Percentiles rank a stretch among this genome's conserved stretches.
Conservation (phyloP, 2,888 invertebrate species). For the Lasioglossum pauxillum region DNA sequence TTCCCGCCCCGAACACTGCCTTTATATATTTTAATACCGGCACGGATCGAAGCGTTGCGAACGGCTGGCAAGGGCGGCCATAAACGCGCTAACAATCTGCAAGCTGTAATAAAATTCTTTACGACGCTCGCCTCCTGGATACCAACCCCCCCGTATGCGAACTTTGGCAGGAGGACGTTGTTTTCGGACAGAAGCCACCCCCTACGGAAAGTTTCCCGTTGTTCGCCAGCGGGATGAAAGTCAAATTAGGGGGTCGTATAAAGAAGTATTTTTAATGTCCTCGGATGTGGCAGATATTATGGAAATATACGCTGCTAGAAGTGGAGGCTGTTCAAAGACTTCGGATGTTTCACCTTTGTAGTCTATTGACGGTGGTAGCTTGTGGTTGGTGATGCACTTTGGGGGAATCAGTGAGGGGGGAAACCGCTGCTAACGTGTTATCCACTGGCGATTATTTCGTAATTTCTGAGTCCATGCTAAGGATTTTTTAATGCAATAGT, state of each 20-base stretch:
- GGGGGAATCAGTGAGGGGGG: background rate
- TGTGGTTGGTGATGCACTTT: background rate
- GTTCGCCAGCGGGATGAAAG: conserved; percentile 33
- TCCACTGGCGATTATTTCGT: background rate
- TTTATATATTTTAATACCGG: conserved; percentile 60
- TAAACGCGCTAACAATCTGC: conserved; percentile 50
- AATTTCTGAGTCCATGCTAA: too few species aligned
- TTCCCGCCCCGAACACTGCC: conserved; percentile 12
- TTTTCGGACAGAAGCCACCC: background rate
- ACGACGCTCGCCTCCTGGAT: conserved; percentile 28
- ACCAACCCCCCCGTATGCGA: background rate
- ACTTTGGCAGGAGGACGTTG: background rate
- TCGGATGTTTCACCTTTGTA: background rate
- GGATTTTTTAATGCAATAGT: background rate
- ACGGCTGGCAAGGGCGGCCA: background rate
- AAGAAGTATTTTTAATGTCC: conserved; percentile 13
- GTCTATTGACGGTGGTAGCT: background rate
- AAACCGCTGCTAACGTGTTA: background rate
- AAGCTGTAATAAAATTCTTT: conserved; percentile 48
- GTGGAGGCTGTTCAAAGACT: background rate
- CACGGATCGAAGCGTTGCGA: conserved; percentile 31
- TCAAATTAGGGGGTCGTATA: conserved; percentile 39
- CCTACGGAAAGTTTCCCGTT: background rate
- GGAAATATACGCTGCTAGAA: conserved; percentile 10
- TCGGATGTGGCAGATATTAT: background rate